Base-by-base conservation (phyloP, 2,888 invertebrate species). In the Chaetogeoica ovagalla region DNA sequence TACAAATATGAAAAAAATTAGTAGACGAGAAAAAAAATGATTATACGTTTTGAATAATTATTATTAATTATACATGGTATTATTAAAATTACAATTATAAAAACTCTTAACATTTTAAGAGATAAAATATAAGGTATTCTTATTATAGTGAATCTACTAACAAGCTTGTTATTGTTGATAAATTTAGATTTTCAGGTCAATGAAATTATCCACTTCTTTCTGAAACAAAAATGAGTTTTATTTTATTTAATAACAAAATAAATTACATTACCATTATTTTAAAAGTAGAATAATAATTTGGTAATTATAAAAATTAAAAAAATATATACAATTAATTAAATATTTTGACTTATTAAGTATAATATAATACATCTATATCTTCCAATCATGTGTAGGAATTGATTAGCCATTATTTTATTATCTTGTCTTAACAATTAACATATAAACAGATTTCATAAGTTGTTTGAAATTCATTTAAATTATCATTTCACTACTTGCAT, bases 401-500 rank as follows among this genome's bases (percentile, higher is more conserved):
- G 15, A 62, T 37, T 63, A 6, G 37, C 7, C 15, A 30, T 62
- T 19, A 37, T 19, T 0, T 43, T 63, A 17, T 63, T 30, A 19
- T 13, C 13, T 43, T 43, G 15, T 30, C n/a, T 11, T 68, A 52
- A 48, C 48, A 9, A 8, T 11, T 68, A 52, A 48, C 48, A 9
- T 17, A 43, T 7, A 48, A 39, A 57, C 30, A 37, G n/a, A 70
- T 57, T 57, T 70, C 57, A 57, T 30, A 21, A 57, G 2, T 48
- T 21, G n/a, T 57, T 70, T 70, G 11, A 3, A 70, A 52, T 68
- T 70, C 70, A 70, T 57, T n/a, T 39, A 37, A 70, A 70, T 48
- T 70, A 70, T 74, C 73, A 74, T 63, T 74, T n/a, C 73, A 74
- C 73, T 74, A 74, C 63, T 74, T 74, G 73, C 63, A 74, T 74